Evolutionary conservation across 2,113 vertebrate genomes (phyloP).

Genomic region (Phyllostomus discolor): DNA sequence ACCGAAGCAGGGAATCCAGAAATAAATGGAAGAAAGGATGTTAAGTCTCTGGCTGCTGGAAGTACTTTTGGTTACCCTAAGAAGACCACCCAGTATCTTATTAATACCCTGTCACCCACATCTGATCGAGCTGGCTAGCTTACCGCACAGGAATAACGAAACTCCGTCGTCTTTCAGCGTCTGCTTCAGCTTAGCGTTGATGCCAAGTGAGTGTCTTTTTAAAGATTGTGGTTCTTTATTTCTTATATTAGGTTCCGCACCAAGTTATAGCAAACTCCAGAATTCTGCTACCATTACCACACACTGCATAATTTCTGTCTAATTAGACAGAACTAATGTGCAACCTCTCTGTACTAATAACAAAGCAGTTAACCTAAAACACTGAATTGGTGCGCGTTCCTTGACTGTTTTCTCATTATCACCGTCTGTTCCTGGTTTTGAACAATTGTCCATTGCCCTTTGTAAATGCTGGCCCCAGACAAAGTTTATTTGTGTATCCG

Average conservation of each 20-base stretch:
- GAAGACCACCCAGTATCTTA: neutral
- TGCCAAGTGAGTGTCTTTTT: slow-evolving; percentile 43
- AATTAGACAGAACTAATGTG: slow-evolving; percentile 67
- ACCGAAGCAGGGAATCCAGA: neutral
- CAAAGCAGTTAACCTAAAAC: slow-evolving; percentile 72
- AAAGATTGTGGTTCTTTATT: slow-evolving; percentile 50
- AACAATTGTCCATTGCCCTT: slow-evolving; percentile 38
- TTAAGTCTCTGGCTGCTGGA: neutral
- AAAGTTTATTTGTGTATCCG: slow-evolving; percentile 47
- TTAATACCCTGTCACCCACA: slow-evolving; percentile 16
- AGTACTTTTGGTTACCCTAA: neutral
- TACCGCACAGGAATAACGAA: slow-evolving; percentile 38
- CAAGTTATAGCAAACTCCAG: slow-evolving; percentile 61
- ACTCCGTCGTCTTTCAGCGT: slow-evolving; percentile 37
- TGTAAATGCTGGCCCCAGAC: slow-evolving; percentile 29
- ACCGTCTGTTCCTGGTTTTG: slow-evolving; percentile 52
- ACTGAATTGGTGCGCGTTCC: slow-evolving; percentile 63
- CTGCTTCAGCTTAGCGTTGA: slow-evolving; percentile 6
- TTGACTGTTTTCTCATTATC: slow-evolving; percentile 59
- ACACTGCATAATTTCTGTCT: slow-evolving; percentile 71
- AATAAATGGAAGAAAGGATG: neutral
- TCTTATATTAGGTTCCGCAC: slow-evolving; percentile 56
- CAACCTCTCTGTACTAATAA: slow-evolving; percentile 67
- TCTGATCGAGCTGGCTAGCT: neutral
- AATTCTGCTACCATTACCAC: slow-evolving; percentile 67